phyloP scores from a whole-genome alignment of 1,140 invertebrate genomes.

The Phocides pigmalion region DNA sequence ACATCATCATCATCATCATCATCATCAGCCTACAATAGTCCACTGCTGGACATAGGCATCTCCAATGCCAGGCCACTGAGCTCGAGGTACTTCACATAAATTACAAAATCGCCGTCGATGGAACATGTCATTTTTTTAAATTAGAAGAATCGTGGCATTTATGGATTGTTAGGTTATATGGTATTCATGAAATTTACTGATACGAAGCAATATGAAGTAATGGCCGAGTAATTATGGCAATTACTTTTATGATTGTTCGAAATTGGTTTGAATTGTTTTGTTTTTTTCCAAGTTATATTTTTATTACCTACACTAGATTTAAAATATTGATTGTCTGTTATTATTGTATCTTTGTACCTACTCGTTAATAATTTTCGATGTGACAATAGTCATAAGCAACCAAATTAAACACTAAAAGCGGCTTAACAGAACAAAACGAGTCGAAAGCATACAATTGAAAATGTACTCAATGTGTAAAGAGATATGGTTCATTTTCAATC shows the following conservation, averaged over 20 bases:
- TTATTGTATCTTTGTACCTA: not conserved
- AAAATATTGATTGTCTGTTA: not conserved
- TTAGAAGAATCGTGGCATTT: constrained; percentile 5
- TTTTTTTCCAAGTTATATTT: not conserved
- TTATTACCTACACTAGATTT: not conserved
- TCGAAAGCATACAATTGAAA: constrained; percentile 9
- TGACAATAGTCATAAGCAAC: not conserved
- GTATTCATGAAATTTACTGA: not conserved
- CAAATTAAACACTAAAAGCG: constrained; percentile 15
- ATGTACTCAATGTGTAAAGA: not conserved
- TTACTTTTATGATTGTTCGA: constrained; percentile 8
- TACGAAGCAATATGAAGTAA: constrained; percentile 11
- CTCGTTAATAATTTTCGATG: not conserved
- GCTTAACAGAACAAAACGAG: constrained; percentile 2
- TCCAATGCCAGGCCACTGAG: too few relatives aligned
- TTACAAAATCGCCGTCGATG: too few relatives aligned
- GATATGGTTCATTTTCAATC: constrained; percentile 43
- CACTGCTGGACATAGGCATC: too few relatives aligned
- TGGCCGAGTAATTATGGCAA: constrained; percentile 4
- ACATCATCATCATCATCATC: too few relatives aligned
- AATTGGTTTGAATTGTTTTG: constrained; percentile 6
- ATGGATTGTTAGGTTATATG: constrained; percentile 1
- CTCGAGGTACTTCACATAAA: too few relatives aligned
- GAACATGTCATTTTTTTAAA: too few relatives aligned
- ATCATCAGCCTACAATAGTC: too few relatives aligned